phyloP scores from a whole-genome alignment of 2,113 vertebrate species.

The Gadus macrocephalus region DNA sequence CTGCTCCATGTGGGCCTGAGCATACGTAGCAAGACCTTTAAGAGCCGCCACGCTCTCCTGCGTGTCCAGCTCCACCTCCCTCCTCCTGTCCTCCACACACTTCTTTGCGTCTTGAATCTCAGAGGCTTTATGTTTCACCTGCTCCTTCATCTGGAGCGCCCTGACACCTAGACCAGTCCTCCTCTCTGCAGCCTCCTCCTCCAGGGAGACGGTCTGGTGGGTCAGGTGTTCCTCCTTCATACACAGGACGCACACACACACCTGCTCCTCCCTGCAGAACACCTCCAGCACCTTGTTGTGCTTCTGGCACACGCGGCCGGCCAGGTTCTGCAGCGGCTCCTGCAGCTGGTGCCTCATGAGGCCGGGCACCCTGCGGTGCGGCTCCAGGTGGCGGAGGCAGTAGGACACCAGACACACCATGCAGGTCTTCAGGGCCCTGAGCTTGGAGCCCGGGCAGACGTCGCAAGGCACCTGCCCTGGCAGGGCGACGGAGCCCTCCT shows the following conservation, averaged over 20 bases:
- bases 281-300: not conserved
- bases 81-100: not conserved
- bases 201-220: not conserved
- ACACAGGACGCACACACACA: not conserved
- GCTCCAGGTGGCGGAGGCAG: constrained; percentile 1
- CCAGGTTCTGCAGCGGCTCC: not conserved
- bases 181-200: not conserved
- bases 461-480: not conserved
- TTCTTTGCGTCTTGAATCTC: too few species aligned
- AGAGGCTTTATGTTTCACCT: not conserved
- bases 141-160: not conserved
- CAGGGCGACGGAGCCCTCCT: not conserved
- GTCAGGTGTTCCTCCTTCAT: not conserved
- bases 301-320: not conserved
- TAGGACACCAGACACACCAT: not conserved
- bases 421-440: not conserved
- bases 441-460: not conserved
- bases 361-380: not conserved
- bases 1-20: too few species aligned
- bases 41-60: not conserved
- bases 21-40: not conserved
- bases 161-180: not conserved
- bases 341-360: not conserved
- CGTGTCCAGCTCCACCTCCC: not conserved
- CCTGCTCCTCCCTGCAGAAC: not conserved